Evolutionary conservation across 2,113 vertebrate genomes (phyloP).

Genomic region (Eptatretus burgeri): DNA sequence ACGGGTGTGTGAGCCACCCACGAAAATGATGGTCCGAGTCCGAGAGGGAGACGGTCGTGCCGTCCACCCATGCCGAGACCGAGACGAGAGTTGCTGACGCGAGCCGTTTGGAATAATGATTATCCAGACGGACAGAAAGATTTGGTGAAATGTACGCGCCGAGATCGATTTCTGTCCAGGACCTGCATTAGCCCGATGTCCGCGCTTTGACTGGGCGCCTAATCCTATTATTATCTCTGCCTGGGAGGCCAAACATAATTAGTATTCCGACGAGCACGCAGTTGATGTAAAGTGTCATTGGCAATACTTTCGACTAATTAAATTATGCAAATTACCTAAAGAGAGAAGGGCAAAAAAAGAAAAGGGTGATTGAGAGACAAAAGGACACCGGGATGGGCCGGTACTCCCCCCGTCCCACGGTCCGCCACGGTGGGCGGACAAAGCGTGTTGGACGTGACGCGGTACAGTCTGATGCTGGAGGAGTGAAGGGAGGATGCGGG

Average conservation of each 20-base stretch:
- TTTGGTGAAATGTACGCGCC: constrained; percentile 6
- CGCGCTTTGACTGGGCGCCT: constrained; percentile 4
- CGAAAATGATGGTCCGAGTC: too few species aligned
- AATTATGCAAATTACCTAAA: constrained; percentile 6
- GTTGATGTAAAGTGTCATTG: constrained; percentile 7
- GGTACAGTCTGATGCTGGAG: too few species aligned
- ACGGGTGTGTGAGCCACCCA: too few species aligned
- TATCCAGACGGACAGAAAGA: constrained; percentile 3
- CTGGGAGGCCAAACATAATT: constrained; percentile 5
- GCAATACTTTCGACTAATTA: constrained; percentile 7
- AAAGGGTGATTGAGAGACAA: too few species aligned
- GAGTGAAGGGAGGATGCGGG: too few species aligned
- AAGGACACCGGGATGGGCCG: too few species aligned
- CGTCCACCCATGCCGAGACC: too few species aligned
- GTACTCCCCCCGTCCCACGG: too few species aligned
- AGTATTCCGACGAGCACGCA: constrained; percentile 6
- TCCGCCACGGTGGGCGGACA: too few species aligned
- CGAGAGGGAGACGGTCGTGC: too few species aligned
- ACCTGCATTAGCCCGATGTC: constrained; percentile 1
- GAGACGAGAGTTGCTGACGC: not conserved
- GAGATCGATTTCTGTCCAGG: not conserved
- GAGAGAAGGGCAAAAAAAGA: not conserved
- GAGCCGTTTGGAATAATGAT: not conserved
- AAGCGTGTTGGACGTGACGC: too few species aligned
- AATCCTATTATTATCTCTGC: constrained; percentile 5